Percentiles rank a stretch among this genome's conserved stretches.
These are phyloP conservation scores for Ophioninae sp. DNA, from an alignment of 2,888 invertebrate species.

Conservation along the genomic window DNA sequence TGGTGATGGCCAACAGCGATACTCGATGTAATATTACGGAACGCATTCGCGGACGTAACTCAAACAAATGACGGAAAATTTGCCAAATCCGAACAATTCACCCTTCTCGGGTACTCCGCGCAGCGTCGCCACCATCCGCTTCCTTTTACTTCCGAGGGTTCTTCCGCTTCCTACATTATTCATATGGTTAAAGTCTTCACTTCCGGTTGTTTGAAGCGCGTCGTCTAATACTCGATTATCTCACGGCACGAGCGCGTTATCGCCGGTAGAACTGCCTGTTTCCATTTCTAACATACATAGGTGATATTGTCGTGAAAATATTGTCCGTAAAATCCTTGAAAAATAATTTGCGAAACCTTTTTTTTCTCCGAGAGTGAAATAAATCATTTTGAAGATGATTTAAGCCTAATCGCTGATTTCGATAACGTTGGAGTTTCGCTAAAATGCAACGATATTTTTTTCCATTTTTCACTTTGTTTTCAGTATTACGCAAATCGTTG, in stretches of 20 bases:
- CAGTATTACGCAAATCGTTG: too few species aligned
- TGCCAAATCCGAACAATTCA: neutral
- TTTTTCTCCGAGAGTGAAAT: neutral
- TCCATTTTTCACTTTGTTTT: neutral
- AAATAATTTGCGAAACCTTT: neutral
- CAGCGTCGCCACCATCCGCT: neutral
- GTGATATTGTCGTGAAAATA: neutral
- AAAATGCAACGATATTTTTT: too few species aligned
- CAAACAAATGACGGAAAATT: neutral
- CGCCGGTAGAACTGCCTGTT: neutral
- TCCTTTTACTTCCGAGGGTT: neutral
- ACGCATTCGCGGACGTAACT: neutral
- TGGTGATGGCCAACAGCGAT: neutral
- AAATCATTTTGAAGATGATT: too few species aligned
- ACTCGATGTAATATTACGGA: neutral
- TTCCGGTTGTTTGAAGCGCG: neutral
- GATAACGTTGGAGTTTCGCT: too few species aligned
- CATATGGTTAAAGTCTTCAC: neutral
- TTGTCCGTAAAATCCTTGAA: neutral
- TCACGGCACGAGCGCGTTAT: neutral
- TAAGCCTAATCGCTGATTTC: too few species aligned
- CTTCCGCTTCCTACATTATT: neutral
- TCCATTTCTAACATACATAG: neutral
- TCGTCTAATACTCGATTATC: neutral
- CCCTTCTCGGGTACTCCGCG: constrained; percentile 6